These are phyloP conservation scores for Microctonus aethiopoides DNA, from an alignment of 2,888 invertebrate genomes.

Conservation along the genomic window DNA sequence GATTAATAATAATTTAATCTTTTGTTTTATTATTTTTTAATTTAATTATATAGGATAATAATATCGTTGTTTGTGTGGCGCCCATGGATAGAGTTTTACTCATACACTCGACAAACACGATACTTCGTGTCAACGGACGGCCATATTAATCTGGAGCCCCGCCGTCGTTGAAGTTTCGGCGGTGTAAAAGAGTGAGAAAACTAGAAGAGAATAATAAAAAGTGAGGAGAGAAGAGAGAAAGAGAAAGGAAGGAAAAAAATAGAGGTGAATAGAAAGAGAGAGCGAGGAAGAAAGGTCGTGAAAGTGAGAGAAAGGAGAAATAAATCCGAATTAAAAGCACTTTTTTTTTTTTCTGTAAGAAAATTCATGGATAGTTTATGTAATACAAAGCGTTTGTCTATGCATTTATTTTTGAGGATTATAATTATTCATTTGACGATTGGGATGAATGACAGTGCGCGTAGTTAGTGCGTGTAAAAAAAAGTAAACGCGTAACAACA, in stretches of 20 bases:
- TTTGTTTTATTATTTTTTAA: conserved; percentile 2
- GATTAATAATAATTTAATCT: background rate
- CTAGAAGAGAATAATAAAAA: conserved; percentile 4
- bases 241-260: background rate
- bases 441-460: conserved; percentile 47
- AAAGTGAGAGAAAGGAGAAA: background rate
- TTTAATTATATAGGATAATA: conserved; percentile 20
- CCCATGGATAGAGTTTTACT: conserved; percentile 34
- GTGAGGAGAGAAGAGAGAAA: background rate
- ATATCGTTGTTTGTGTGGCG: conserved; percentile 25
- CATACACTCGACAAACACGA: conserved; percentile 39
- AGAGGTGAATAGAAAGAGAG: too few relatives aligned
- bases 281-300: too few relatives aligned
- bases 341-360: background rate
- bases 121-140: conserved; percentile 49
- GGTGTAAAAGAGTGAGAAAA: conserved; percentile 31
- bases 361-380: background rate
- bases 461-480: conserved; percentile 46
- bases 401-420: conserved; percentile 13
- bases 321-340: background rate
- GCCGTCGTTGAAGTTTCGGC: conserved; percentile 39
- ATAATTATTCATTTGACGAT: conserved; percentile 48
- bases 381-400: too few relatives aligned
- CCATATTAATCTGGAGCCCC: conserved; percentile 52
- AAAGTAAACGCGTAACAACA: conserved; percentile 28